Percentiles rank a stretch among this genome's conserved stretches.
Conservation (phyloP, 2,113 vertebrate genomes). For the Burhinus oedicnemus region DNA sequence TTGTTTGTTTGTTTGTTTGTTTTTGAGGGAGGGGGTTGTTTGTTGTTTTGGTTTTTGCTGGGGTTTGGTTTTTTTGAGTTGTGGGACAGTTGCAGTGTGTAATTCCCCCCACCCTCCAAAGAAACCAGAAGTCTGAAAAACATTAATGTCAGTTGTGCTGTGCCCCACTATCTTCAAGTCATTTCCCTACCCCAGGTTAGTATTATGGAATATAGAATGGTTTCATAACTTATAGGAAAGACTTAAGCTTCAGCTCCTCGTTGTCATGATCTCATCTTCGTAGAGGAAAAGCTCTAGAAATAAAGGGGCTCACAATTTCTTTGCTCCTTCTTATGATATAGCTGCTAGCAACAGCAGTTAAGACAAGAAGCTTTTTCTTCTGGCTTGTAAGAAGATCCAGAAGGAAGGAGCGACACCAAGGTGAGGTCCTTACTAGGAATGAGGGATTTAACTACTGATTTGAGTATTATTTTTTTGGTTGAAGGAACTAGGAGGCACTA, state of each 20-base stretch:
- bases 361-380: not conserved
- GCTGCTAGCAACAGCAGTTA: not conserved
- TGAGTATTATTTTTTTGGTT: not conserved
- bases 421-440: not conserved
- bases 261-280: not conserved
- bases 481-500: not conserved
- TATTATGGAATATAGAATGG: not conserved
- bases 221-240: not conserved
- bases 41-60: not conserved
- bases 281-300: not conserved
- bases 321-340: not conserved
- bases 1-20: too few relatives aligned
- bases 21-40: not conserved
- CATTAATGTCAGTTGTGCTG: not conserved
- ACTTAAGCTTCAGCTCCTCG: not conserved
- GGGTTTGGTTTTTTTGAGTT: not conserved
- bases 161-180: not conserved
- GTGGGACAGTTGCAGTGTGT: not conserved
- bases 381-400: not conserved
- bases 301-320: fast-evolving
- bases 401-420: not conserved
- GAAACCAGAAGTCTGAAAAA: not conserved
- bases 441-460: not conserved
- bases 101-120: not conserved
- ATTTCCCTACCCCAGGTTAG: not conserved